Base-by-base conservation (phyloP, 2,888 invertebrate species). In the Ethmia dodecea region DNA sequence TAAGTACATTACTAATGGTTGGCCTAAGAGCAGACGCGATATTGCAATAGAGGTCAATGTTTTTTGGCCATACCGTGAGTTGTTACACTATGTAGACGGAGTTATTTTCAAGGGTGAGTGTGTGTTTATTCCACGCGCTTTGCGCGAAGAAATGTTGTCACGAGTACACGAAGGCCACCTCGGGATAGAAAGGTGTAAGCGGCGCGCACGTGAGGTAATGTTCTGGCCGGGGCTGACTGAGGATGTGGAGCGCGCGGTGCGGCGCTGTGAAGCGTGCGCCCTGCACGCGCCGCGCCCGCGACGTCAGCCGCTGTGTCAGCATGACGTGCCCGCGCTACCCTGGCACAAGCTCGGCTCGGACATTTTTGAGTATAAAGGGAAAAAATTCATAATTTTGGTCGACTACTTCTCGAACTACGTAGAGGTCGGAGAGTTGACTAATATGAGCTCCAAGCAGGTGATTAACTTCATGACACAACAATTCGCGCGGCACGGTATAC, bases 41-140 rank as follows among this genome's bases (percentile, higher is more conserved):
- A 47, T 27, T 25, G 30, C 11, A 29, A 33, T 13, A 40, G 37
- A 14, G 29, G 43, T 32, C 30, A 32, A 18, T 34, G 36, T 11
- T 14, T 37, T 2, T 10, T 15, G 1, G 36, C 38, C 12, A 33
- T 42, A 9, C 18, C 3, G 18, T 5, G 18, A 18, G 3, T 3
- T 5, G 6, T 5, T 18, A 5, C 18, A 18, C 6, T 3, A 5
- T 6, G 6, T 18, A 5, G 6, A 18, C 6, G 18, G 18, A 3
- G 3, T 18, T 3, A 6, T 18, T 18, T 18, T 18, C 18, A 18
- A 18, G 6, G 6, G 6, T 18, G 5, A 18, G 6, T 5, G 18
- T 6, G 3, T 18, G 6, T 5, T 18, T 6, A 18, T 18, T 18
- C 18, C 18, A 3, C 3, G 3, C 18, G 3, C 18, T 5, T 5